Percentiles rank a stretch among this genome's conserved stretches.
Evolutionary conservation across 2,888 invertebrate genomes (phyloP).

Genomic region (Caenorhabditis panamensis): DNA sequence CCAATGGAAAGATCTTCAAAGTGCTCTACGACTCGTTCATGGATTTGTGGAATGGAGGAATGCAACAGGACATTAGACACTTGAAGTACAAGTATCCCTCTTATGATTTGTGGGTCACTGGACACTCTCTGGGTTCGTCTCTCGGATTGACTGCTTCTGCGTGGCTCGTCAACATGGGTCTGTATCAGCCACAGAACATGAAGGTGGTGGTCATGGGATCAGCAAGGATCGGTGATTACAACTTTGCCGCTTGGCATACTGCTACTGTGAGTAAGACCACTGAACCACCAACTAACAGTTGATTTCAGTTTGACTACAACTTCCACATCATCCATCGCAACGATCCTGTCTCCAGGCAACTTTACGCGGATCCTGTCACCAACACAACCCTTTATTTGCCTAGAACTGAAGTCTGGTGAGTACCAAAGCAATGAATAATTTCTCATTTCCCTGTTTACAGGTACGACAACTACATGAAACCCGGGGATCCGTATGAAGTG

Average conservation of each 20-base stretch:
- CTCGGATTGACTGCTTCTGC: constrained; percentile 33
- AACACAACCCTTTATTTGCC: constrained; percentile 18
- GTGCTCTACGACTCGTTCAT: constrained; percentile 40
- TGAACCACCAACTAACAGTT: too few relatives aligned
- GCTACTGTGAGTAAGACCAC: constrained; percentile 8
- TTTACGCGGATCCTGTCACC: neutral
- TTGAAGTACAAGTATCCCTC: constrained; percentile 39
- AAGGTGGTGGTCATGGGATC: constrained; percentile 44
- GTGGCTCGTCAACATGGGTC: constrained; percentile 28
- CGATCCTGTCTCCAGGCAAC: constrained; percentile 14
- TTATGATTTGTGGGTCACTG: constrained; percentile 47
- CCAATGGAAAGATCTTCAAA: constrained; percentile 39
- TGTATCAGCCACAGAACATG: constrained; percentile 38
- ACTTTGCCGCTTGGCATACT: constrained; percentile 31
- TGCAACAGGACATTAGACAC: constrained; percentile 26
- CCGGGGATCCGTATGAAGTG: constrained; percentile 23
- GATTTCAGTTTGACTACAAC: constrained; percentile 28
- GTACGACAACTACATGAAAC: constrained; percentile 50
- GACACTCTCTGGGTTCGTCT: constrained; percentile 37
- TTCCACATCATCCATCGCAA: constrained; percentile 38
- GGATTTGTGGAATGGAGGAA: constrained; percentile 47
- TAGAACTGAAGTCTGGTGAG: constrained; percentile 47
- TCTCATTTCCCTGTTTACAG: too few relatives aligned
- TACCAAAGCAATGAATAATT: neutral
- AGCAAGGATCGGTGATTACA: constrained; percentile 23